phyloP scores from a whole-genome alignment of 2,797 vertebrate species.

The Hylomyscus alleni region DNA sequence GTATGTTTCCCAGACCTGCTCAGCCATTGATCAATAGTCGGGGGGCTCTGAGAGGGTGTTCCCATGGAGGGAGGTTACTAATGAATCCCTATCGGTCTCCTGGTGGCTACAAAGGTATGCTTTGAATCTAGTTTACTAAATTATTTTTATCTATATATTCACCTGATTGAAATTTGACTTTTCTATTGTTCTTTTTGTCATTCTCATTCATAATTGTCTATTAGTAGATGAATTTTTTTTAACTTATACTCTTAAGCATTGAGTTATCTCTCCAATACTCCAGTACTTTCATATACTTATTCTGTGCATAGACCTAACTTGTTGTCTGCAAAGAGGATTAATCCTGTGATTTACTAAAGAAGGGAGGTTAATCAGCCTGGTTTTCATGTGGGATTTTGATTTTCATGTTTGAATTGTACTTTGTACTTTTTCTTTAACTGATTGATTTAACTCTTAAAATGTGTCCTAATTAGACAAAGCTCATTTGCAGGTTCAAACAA shows the following conservation, averaged over 20 bases:
- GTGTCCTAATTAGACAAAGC: conserved; percentile 28
- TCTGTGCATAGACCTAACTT: conserved; percentile 46
- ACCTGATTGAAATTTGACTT: conserved; percentile 39
- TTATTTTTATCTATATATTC: conserved; percentile 59
- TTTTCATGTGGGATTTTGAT: conserved; percentile 5
- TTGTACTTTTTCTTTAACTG: neutral
- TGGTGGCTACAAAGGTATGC: conserved; percentile 93
- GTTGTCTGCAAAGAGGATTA: conserved; percentile 53
- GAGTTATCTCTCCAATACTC: neutral
- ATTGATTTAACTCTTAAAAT: conserved; percentile 52
- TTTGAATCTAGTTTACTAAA: conserved; percentile 58
- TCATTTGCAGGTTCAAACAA: conserved; percentile 15
- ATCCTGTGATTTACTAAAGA: conserved; percentile 34
- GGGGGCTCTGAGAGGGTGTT: conserved; percentile 93
- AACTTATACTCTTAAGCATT: neutral
- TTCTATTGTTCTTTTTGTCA: conserved; percentile 49
- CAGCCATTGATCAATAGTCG: conserved; percentile 91
- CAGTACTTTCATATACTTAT: neutral
- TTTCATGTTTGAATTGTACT: conserved; percentile 61
- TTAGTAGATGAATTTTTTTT: neutral
- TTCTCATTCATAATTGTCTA: conserved; percentile 38
- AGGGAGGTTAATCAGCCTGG: neutral
- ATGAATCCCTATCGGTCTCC: conserved; percentile 91
- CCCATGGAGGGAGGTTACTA: conserved; percentile 91
- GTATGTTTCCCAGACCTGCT: conserved; percentile 88